A percentile compares a stretch with the other conserved stretches of the same genome.
Evolutionary conservation across 2,888 invertebrate species (phyloP).

Genomic region (Brachypalpus laphriformis): DNA sequence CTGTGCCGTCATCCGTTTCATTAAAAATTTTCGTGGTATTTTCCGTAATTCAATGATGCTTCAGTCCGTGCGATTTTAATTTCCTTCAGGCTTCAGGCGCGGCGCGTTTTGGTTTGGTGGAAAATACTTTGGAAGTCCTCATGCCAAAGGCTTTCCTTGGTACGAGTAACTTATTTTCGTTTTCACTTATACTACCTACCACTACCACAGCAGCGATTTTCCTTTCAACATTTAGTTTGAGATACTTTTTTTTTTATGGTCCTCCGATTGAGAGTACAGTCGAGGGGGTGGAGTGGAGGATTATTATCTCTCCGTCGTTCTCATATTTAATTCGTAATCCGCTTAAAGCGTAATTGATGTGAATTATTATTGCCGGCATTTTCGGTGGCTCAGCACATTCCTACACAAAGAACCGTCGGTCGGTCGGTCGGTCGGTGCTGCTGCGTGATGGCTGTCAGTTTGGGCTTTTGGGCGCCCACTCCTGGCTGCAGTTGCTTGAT

Average conservation of each 20-base stretch:
- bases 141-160: conserved; percentile 21
- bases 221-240: conserved; percentile 14
- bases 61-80: conserved; percentile 53
- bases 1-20: conserved; percentile 56
- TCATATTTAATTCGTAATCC: conserved; percentile 74
- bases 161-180: conserved; percentile 14
- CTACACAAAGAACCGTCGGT: conserved; percentile 11
- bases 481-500: conserved; percentile 54
- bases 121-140: conserved; percentile 37
- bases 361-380: conserved; percentile 73
- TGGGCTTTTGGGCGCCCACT: conserved; percentile 19
- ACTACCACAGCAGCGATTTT: background rate
- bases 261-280: background rate
- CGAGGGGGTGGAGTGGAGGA: conserved; percentile 16
- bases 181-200: background rate
- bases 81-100: conserved; percentile 44
- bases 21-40: conserved; percentile 51
- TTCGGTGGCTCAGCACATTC: conserved; percentile 65
- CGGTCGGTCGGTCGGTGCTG: too few species aligned
- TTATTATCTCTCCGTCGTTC: conserved; percentile 64
- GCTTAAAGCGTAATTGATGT: conserved; percentile 73
- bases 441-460: conserved; percentile 55
- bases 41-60: conserved; percentile 67
- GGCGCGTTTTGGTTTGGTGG: background rate
- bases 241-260: conserved; percentile 13